These are phyloP conservation scores for Protonibea diacanthus DNA, from an alignment of 2,797 vertebrate genomes.

Conservation along the genomic window DNA sequence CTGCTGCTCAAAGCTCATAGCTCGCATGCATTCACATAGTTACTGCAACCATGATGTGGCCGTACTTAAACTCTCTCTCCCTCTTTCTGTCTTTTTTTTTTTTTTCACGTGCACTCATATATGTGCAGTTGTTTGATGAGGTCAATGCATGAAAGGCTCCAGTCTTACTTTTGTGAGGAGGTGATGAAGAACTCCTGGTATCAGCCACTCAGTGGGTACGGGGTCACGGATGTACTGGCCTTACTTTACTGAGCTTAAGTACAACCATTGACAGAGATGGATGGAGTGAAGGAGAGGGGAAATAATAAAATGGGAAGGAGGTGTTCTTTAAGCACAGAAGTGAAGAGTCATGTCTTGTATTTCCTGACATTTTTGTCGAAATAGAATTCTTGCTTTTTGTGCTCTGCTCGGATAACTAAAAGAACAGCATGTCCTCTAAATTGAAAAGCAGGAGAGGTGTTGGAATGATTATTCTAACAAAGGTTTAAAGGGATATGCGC, in stretches of 20 bases:
- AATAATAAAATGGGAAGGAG: slow-evolving; percentile 5
- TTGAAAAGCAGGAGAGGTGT: slow-evolving; percentile 4
- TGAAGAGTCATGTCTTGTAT: neutral
- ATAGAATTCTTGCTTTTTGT: slow-evolving; percentile 5
- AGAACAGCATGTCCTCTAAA: slow-evolving; percentile 1
- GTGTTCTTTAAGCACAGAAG: slow-evolving; percentile 4
- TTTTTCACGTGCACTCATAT: neutral
- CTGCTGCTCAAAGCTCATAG: neutral
- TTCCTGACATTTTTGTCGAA: slow-evolving; percentile 5
- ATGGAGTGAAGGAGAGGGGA: slow-evolving; percentile 24
- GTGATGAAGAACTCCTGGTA: slow-evolving; percentile 26
- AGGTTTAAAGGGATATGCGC: neutral
- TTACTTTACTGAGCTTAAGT: slow-evolving; percentile 17
- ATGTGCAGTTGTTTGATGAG: slow-evolving; percentile 24
- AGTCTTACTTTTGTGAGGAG: neutral
- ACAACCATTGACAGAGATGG: slow-evolving; percentile 14
- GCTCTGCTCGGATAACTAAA: neutral
- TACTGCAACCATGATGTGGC: neutral
- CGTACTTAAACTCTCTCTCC: neutral
- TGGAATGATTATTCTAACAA: neutral
- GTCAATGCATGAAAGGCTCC: slow-evolving; percentile 21
- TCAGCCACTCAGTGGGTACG: slow-evolving; percentile 4
- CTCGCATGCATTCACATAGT: neutral
- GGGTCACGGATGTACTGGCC: slow-evolving; percentile 26
- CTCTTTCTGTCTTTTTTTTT: neutral